Evolutionary conservation across 2,113 vertebrate genomes (phyloP), one percentile per base, ranked within the genome.

Genomic region (Opisthocomus hoazin): DNA sequence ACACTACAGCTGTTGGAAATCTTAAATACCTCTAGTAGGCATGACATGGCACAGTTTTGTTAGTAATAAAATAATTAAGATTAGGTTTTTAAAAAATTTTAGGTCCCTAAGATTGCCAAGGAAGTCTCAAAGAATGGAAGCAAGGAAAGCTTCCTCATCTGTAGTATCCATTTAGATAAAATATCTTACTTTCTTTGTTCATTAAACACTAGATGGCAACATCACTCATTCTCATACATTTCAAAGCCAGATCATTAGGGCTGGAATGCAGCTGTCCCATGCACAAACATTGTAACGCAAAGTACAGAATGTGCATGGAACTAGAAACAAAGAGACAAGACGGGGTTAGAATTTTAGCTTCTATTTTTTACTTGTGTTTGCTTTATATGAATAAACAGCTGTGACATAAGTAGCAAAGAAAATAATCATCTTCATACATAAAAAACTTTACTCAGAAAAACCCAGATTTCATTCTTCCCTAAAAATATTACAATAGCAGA

Each of bases 131-230:
- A 57, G 19, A 48, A 88, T 10, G 21, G 34, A 66, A 90, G 64
- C 26, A 93, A 84, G n/a, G 50, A 81, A 84, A 68, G 46, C 39
- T 64, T 51, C 41, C 69, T 81, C 21, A 36, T 70, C 46, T 82
- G n/a, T 18, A 27, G 12, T 3, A 41, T 10, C n/a, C 3, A 34
- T 50, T 46, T 27, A 57, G 29, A 23, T 34, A 30, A 36, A 46
- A 37, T 43, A 21, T 19, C 53, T 43, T 54, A 10, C 54, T 73
- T 46, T 53, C 57, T 71, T 32, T 74, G 46, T 48, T 88, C 75
- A 26, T 77, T 54, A 71, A 77, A 74, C 94, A 78, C 93, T 92
- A 96, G 92, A 89, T 94, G 94, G 96, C 96, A 96, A 90, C 79
- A 87, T 54, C 76, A 84, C 68, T 86, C 88, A 88, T 78, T 77